A percentile compares a stretch with the other conserved stretches of the same genome.
phyloP scores from a whole-genome alignment of 92 coral and sea anemone genomes.

The Diadumene lineata region DNA sequence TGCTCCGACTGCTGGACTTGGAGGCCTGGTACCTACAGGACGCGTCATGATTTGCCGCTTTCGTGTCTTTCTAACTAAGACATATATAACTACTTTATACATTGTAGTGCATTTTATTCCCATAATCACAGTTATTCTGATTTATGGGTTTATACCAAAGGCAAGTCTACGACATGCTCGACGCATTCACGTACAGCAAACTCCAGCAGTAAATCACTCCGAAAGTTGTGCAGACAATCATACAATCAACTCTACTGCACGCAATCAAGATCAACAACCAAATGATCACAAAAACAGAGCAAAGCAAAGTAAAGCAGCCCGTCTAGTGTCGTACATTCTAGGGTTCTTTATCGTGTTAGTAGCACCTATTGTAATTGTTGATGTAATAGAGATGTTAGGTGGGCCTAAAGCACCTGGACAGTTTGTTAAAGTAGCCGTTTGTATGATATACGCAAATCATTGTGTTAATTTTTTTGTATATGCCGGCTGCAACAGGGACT shows the following conservation, averaged over 20 bases:
- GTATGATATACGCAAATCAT: slow-evolving; percentile 62
- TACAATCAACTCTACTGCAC: slow-evolving; percentile 16
- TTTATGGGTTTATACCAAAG: slow-evolving; percentile 56
- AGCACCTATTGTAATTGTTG: slow-evolving; percentile 53
- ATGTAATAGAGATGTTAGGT: slow-evolving; percentile 58
- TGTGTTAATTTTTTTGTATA: slow-evolving; percentile 66
- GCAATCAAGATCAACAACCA: not conserved
- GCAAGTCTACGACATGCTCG: slow-evolving; percentile 52
- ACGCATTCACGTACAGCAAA: slow-evolving; percentile 44
- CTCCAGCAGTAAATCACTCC: not conserved
- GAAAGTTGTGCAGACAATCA: slow-evolving; percentile 4
- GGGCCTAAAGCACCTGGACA: slow-evolving; percentile 50
- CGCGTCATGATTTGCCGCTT: slow-evolving; percentile 43
- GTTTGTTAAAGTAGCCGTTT: slow-evolving; percentile 46
- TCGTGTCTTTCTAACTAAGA: slow-evolving; percentile 36
- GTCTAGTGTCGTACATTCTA: slow-evolving; percentile 46
- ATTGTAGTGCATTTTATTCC: slow-evolving; percentile 52
- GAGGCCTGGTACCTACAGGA: slow-evolving; percentile 20
- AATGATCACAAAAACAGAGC: slow-evolving; percentile 21
- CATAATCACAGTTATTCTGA: slow-evolving; percentile 37
- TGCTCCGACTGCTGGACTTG: slow-evolving; percentile 58
- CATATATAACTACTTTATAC: slow-evolving; percentile 41
- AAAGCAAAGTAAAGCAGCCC: slow-evolving; percentile 57
- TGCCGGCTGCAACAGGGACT: slow-evolving; percentile 68
- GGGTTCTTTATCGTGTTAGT: slow-evolving; percentile 61